phyloP scores from a whole-genome alignment of 2,888 invertebrate genomes.

The Melitaea athalia region DNA sequence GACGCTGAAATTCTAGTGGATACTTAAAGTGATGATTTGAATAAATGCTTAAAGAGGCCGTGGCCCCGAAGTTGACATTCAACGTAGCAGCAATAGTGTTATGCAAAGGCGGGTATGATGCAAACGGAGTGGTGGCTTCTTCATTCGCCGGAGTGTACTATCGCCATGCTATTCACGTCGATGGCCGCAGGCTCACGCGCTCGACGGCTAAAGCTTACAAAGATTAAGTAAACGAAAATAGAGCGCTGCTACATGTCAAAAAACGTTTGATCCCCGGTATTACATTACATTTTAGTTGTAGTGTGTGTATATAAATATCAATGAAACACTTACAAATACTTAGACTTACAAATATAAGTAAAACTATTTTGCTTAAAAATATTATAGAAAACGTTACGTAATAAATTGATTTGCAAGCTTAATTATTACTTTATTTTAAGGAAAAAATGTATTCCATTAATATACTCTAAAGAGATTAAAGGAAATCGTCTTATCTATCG shows the following conservation, averaged over 20 bases:
- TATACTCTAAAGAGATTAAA: slow-evolving; percentile 4
- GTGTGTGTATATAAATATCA: slow-evolving; percentile 10
- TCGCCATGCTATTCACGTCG: slow-evolving; percentile 57
- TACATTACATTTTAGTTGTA: slow-evolving; percentile 34
- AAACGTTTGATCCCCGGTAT: slow-evolving; percentile 47
- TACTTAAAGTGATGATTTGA: slow-evolving; percentile 39
- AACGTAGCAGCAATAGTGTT: slow-evolving; percentile 64
- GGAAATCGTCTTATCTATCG: slow-evolving; percentile 44
- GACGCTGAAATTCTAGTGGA: slow-evolving; percentile 13
- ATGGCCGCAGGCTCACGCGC: slow-evolving; percentile 49
- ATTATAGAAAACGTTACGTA: too few species aligned
- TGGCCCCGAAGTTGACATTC: slow-evolving; percentile 69
- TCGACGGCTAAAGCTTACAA: slow-evolving; percentile 49
- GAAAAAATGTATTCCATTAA: background rate
- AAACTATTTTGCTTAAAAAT: too few species aligned
- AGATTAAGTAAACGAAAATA: slow-evolving; percentile 68
- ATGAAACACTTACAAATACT: too few species aligned
- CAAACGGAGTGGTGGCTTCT: slow-evolving; percentile 60
- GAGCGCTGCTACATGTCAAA: slow-evolving; percentile 54
- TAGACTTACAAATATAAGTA: too few species aligned
- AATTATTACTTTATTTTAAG: background rate
- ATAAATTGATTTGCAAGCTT: background rate
- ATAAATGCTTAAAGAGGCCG: slow-evolving; percentile 51
- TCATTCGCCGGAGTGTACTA: slow-evolving; percentile 49
- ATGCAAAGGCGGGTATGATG: slow-evolving; percentile 68